phyloP scores from a whole-genome alignment of 2,888 invertebrate genomes.

The Xestia xanthographa region DNA sequence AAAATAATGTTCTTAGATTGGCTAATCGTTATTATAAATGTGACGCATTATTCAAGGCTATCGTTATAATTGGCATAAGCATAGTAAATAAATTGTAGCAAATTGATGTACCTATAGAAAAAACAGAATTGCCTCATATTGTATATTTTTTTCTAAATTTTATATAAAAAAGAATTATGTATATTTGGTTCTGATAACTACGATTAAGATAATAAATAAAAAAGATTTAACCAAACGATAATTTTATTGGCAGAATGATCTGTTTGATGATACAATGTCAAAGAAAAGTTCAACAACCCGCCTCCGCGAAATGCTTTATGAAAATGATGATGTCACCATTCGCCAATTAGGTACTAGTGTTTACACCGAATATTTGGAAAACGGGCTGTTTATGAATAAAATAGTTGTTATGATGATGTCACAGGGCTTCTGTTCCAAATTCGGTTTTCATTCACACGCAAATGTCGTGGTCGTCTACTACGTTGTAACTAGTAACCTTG shows the following conservation, averaged over 20 bases:
- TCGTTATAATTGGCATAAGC: conserved; percentile 58
- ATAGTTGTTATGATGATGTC: not conserved
- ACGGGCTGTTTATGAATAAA: conserved; percentile 10
- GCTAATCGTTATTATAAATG: conserved; percentile 31
- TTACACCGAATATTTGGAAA: conserved; percentile 7
- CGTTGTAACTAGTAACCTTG: conserved; percentile 22
- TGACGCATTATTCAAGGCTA: conserved; percentile 51
- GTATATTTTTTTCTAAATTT: conserved; percentile 75
- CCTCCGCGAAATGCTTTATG: not conserved
- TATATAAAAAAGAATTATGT: conserved; percentile 74
- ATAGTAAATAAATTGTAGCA: conserved; percentile 58
- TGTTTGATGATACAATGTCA: conserved; percentile 14
- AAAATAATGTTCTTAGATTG: conserved; percentile 25
- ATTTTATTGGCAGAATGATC: conserved; percentile 36
- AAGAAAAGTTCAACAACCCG: conserved; percentile 9
- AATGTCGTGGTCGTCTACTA: not conserved
- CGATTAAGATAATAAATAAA: conserved; percentile 73
- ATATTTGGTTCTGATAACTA: conserved; percentile 77
- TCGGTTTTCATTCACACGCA: conserved; percentile 37
- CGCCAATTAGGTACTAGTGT: not conserved
- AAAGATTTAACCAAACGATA: conserved; percentile 58
- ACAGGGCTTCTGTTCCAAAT: conserved; percentile 21
- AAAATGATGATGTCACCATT: conserved; percentile 11
- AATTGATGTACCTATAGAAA: conserved; percentile 55
- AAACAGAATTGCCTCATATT: conserved; percentile 60